phyloP scores from a whole-genome alignment of 2,888 invertebrate genomes.

The Tipula helvola region DNA sequence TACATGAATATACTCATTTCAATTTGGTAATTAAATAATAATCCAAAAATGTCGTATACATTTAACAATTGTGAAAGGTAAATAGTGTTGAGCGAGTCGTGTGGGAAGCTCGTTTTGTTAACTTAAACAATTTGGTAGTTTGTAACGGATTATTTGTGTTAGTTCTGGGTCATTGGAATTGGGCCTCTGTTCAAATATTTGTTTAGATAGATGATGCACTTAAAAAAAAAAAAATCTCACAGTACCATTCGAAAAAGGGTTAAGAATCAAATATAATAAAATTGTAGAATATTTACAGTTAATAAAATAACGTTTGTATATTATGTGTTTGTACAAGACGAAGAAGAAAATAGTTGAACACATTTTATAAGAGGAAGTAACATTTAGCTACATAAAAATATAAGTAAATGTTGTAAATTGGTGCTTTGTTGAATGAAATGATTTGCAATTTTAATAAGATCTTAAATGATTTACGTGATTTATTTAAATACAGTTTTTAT shows the following conservation, averaged over 20 bases:
- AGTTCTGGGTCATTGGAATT: background rate
- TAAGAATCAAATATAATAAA: background rate
- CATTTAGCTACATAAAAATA: background rate
- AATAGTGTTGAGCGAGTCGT: background rate
- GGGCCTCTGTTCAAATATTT: background rate
- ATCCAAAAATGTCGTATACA: background rate
- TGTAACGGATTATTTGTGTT: background rate
- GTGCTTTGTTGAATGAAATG: background rate
- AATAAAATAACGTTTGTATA: background rate
- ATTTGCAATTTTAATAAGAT: background rate
- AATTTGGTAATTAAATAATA: background rate
- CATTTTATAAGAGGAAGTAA: background rate
- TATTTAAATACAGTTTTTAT: background rate
- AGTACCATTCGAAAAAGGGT: background rate
- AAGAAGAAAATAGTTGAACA: background rate
- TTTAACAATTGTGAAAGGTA: background rate
- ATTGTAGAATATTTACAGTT: background rate
- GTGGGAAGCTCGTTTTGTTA: background rate
- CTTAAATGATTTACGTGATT: background rate
- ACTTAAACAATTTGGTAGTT: background rate
- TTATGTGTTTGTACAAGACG: background rate
- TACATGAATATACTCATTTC: background rate
- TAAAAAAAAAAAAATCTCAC: background rate
- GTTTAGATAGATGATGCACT: background rate
- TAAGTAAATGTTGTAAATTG: background rate